A percentile compares a stretch with the other conserved stretches of the same genome.
Evolutionary conservation across 2,888 invertebrate genomes (phyloP).

Genomic region (Dorcus parallelipipedus): DNA sequence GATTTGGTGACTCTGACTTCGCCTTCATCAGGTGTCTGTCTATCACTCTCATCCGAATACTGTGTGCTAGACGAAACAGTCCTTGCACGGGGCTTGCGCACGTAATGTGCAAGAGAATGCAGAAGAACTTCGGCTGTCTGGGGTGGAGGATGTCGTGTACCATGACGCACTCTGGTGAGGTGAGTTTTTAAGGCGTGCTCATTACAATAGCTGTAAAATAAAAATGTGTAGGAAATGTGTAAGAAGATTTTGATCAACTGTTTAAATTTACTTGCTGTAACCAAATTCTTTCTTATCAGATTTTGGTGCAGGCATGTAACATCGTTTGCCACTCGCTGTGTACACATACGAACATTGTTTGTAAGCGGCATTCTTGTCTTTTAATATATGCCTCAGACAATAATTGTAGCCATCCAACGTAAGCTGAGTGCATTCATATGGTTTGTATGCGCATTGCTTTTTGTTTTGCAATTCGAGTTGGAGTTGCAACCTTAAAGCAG

Average conservation of each 20-base stretch:
- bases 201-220: constrained; percentile 50
- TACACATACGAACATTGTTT: constrained; percentile 73
- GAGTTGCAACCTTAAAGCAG: constrained; percentile 50
- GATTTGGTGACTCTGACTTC: constrained; percentile 48
- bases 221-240: too few relatives aligned
- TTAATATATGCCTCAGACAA: constrained; percentile 80
- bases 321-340: constrained; percentile 67
- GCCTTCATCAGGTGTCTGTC: constrained; percentile 45
- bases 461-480: constrained; percentile 62
- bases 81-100: constrained; percentile 45
- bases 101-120: constrained; percentile 63
- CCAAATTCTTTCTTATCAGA: constrained; percentile 63
- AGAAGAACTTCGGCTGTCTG: constrained; percentile 66
- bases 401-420: constrained; percentile 70
- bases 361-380: constrained; percentile 80
- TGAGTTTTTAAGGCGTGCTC: constrained; percentile 68
- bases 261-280: constrained; percentile 50
- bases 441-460: constrained; percentile 59
- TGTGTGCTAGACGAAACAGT: constrained; percentile 34
- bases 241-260: too few relatives aligned
- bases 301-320: constrained; percentile 73
- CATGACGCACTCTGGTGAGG: constrained; percentile 59
- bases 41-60: constrained; percentile 38
- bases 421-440: constrained; percentile 65
- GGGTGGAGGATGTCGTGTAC: constrained; percentile 59